Evolutionary conservation across 35 echinoderm and acorn worm genomes (phyloP).

Genomic region (Ophiothrix spiculata): DNA sequence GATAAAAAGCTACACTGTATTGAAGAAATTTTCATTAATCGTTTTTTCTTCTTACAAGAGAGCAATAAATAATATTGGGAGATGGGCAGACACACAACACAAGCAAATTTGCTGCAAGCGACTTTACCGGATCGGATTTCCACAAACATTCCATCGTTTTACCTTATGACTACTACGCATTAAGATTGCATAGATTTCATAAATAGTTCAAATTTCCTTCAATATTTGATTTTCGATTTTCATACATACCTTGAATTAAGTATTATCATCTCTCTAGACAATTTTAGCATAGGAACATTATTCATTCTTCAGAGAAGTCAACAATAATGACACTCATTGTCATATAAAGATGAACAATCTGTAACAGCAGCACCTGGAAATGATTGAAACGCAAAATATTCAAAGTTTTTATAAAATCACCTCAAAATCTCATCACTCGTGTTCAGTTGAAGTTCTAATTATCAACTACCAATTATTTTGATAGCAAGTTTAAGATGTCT

Average conservation of each 20-base stretch:
- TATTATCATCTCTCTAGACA: too few species aligned
- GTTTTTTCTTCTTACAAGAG: background rate
- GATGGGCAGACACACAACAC: conserved; percentile 2
- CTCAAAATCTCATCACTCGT: background rate
- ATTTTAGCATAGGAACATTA: too few species aligned
- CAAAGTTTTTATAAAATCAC: background rate
- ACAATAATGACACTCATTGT: background rate
- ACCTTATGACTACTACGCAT: background rate
- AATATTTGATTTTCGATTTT: background rate
- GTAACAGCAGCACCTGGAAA: too few species aligned
- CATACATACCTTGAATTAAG: too few species aligned
- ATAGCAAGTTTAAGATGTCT: background rate
- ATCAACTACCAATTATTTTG: background rate
- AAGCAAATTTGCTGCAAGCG: background rate
- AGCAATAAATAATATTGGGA: background rate
- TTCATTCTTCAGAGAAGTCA: too few species aligned
- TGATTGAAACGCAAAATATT: background rate
- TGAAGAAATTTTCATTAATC: conserved; percentile 8
- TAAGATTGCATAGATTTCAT: background rate
- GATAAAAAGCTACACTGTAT: background rate
- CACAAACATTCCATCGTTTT: background rate
- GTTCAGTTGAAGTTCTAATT: background rate
- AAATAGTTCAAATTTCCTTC: background rate
- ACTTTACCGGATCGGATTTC: conserved; percentile 2
- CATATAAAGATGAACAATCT: background rate